phyloP scores from a whole-genome alignment of 2,888 invertebrate species.

The Papilio gigon region DNA sequence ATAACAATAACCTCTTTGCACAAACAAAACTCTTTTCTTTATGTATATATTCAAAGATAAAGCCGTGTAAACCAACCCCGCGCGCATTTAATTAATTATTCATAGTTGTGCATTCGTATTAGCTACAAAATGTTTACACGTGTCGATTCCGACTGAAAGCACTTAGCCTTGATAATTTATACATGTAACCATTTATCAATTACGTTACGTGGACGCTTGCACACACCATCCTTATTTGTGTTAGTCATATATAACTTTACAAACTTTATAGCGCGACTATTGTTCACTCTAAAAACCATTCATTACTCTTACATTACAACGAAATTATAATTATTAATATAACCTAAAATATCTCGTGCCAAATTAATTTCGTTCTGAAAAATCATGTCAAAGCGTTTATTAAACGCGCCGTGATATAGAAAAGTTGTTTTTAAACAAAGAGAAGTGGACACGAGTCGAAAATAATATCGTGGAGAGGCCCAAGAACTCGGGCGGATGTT shows the following conservation, averaged over 20 bases:
- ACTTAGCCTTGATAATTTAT: conserved; percentile 71
- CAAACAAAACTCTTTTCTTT: too few species aligned
- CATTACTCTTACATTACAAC: conserved; percentile 47
- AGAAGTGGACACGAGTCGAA: conserved; percentile 70
- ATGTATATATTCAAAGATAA: not conserved
- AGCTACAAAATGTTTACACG: conserved; percentile 46
- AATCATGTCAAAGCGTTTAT: conserved; percentile 60
- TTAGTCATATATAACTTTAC: conserved; percentile 60
- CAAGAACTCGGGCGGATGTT: conserved; percentile 77
- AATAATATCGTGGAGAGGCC: conserved; percentile 77
- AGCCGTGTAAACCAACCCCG: conserved; percentile 38
- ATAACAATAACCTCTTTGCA: too few species aligned
- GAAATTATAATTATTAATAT: conserved; percentile 49
- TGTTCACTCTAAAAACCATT: conserved; percentile 44
- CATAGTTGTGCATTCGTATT: conserved; percentile 39
- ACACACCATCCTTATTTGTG: conserved; percentile 62
- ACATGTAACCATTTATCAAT: conserved; percentile 63
- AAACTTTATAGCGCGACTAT: conserved; percentile 50
- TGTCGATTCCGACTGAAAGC: conserved; percentile 59
- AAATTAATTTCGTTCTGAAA: conserved; percentile 58
- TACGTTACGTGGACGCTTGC: conserved; percentile 69
- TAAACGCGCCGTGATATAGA: conserved; percentile 64
- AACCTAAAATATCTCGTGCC: conserved; percentile 64
- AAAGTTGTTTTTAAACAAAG: conserved; percentile 78
- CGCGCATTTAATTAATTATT: conserved; percentile 28